A percentile compares a stretch with the other conserved stretches of the same genome.
Evolutionary conservation across 2,113 vertebrate genomes (phyloP).

Genomic region (Hemibagrus wyckioides): DNA sequence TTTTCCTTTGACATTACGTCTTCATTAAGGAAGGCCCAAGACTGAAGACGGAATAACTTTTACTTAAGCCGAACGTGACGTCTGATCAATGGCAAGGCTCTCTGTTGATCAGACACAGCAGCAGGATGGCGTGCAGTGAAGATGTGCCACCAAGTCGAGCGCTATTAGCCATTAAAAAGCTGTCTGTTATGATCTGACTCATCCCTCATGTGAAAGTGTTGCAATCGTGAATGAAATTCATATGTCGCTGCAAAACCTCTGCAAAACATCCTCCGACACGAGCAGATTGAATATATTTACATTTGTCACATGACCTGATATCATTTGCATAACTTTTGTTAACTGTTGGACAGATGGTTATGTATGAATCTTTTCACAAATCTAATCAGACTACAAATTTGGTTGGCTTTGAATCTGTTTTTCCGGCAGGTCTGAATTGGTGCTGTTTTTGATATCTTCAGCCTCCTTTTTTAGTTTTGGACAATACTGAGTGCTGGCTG

Average conservation of each 20-base stretch:
- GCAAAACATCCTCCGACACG: too few species aligned
- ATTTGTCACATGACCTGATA: background rate
- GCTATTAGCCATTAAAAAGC: background rate
- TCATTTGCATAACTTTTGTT: background rate
- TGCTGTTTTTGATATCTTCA: background rate
- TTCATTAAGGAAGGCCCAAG: background rate
- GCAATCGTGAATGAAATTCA: background rate
- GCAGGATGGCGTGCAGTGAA: background rate
- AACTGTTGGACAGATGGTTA: background rate
- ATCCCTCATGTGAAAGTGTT: background rate
- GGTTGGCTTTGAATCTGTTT: background rate
- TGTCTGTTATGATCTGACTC: background rate
- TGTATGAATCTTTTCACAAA: background rate
- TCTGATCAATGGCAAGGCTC: background rate
- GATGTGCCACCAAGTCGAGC: too few species aligned
- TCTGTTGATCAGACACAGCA: background rate
- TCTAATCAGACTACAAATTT: background rate
- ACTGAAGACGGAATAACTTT: background rate
- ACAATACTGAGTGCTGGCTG: background rate
- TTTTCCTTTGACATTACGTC: background rate
- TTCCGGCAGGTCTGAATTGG: background rate
- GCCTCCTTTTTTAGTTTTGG: background rate
- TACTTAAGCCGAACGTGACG: background rate
- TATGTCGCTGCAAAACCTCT: background rate
- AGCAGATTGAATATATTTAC: background rate